Conservation (phyloP, 2,888 invertebrate species). For the Poecilobothrus nobilitatus region DNA sequence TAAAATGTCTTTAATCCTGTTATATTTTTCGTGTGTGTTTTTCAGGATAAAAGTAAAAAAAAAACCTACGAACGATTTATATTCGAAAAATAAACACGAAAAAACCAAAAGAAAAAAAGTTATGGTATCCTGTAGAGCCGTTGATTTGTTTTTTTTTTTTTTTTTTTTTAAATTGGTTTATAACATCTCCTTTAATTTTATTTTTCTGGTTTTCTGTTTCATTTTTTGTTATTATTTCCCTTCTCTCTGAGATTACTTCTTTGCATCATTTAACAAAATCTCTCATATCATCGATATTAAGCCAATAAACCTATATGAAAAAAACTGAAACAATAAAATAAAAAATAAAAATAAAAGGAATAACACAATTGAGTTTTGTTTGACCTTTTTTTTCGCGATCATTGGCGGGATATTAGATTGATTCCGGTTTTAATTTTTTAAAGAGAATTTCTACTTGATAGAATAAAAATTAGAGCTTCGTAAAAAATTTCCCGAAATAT, state of each 20-base stretch:
- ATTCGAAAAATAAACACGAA: background rate
- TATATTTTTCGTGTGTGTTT: background rate
- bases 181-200: background rate
- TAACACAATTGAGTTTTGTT: too few relatives aligned
- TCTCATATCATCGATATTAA: background rate
- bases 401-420: too few relatives aligned
- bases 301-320: background rate
- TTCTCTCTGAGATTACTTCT: background rate
- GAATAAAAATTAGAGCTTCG: too few relatives aligned
- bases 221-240: too few relatives aligned
- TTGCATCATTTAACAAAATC: background rate
- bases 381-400: too few relatives aligned
- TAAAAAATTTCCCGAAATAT: too few relatives aligned
- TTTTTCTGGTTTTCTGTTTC: too few relatives aligned
- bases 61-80: background rate
- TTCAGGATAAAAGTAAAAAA: background rate
- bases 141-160: background rate
- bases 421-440: too few relatives aligned
- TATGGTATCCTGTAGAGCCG: background rate
- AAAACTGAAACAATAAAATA: too few relatives aligned
- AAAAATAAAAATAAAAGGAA: too few relatives aligned
- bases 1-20: conserved; percentile 3
- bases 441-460: too few relatives aligned
- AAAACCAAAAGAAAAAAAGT: background rate
- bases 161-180: background rate